phyloP scores from a whole-genome alignment of 2,113 vertebrate genomes.

The Epinephelus lanceolatus region DNA sequence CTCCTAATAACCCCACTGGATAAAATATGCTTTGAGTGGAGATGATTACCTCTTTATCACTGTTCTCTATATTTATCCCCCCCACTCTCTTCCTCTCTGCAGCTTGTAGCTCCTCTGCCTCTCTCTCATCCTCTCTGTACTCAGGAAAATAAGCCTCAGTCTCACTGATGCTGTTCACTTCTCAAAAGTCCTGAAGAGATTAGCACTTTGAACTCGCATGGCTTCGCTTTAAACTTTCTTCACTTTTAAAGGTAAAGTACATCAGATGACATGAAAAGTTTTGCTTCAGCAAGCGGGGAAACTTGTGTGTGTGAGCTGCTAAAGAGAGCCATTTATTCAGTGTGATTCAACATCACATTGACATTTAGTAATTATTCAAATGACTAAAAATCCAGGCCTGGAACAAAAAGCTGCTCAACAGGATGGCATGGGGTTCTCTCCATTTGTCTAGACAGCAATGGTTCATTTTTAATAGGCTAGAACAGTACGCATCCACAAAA shows the following conservation, averaged over 20 bases:
- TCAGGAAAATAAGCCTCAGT: constrained; percentile 69
- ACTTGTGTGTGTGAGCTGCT: constrained; percentile 21
- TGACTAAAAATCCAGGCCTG: background rate
- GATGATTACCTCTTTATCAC: constrained; percentile 77
- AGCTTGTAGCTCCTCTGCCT: constrained; percentile 35
- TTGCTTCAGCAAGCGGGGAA: constrained; percentile 4
- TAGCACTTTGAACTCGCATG: constrained; percentile 64
- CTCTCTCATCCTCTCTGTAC: constrained; percentile 33
- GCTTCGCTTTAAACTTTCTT: constrained; percentile 33
- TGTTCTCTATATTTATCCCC: constrained; percentile 71
- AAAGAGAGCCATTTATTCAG: background rate
- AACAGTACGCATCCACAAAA: background rate
- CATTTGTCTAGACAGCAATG: background rate
- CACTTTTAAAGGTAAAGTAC: constrained; percentile 58
- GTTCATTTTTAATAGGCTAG: constrained; percentile 1
- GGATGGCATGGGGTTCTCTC: background rate
- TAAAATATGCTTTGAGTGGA: constrained; percentile 76
- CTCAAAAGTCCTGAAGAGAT: constrained; percentile 72
- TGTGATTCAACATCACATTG: background rate
- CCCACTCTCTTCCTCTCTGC: constrained; percentile 52
- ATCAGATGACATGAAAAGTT: constrained; percentile 42
- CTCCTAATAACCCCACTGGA: constrained; percentile 74
- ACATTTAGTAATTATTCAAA: background rate
- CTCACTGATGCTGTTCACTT: constrained; percentile 62
- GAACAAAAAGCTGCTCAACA: background rate